A percentile compares a stretch with the other conserved stretches of the same genome.
Evolutionary conservation across 1,140 invertebrate species (phyloP).

Genomic region (Sitobion miscanthi): DNA sequence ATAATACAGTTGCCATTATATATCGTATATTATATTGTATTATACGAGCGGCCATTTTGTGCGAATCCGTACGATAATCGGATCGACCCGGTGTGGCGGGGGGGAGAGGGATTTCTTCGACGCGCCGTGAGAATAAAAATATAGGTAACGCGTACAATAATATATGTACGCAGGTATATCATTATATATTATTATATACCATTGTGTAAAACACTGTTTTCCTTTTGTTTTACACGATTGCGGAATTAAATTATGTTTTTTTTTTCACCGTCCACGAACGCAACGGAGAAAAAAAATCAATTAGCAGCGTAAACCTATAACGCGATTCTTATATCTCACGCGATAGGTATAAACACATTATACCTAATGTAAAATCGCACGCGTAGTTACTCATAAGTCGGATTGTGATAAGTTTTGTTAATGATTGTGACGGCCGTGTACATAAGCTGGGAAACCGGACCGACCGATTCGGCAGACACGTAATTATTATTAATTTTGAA

Average conservation of each 20-base stretch:
- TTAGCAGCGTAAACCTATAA: not conserved
- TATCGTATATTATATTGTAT: not conserved
- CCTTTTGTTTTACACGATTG: conserved; percentile 3
- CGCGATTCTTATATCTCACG: not conserved
- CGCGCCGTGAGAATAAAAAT: conserved; percentile 5
- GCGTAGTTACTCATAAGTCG: not conserved
- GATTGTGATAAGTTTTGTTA: not conserved
- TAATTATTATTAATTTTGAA: not conserved
- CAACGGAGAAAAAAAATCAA: not conserved
- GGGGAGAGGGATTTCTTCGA: not conserved
- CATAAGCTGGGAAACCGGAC: not conserved
- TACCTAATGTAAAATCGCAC: not conserved
- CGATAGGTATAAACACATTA: not conserved
- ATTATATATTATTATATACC: not conserved
- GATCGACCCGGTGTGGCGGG: not conserved
- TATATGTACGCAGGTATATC: not conserved
- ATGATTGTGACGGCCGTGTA: not conserved
- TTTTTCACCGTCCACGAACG: not conserved
- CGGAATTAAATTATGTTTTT: conserved; percentile 3
- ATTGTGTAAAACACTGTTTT: conserved; percentile 13
- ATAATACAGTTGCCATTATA: no score
- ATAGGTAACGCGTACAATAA: not conserved
- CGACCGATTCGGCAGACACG: not conserved
- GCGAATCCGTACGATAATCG: conserved; percentile 2
- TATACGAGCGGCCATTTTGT: conserved; percentile 1